These are phyloP conservation scores for Pseudorhiza aurosa DNA, from an alignment of 30 jellyfish, hydroid and myxozoan genomes.

Conservation along the genomic window DNA sequence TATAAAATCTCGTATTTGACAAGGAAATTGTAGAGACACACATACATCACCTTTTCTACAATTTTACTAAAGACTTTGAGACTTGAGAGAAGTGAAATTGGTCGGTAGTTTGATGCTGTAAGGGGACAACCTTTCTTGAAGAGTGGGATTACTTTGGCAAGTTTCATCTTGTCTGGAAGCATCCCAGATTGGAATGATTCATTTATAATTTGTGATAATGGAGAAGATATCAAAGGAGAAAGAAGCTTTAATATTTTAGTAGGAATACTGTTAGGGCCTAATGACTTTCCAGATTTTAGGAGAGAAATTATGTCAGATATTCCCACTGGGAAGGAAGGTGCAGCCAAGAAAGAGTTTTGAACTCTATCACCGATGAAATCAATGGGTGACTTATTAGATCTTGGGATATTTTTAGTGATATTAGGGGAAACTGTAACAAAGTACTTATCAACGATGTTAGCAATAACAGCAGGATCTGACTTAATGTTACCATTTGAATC, in stretches of 20 bases:
- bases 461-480: conserved; percentile 60
- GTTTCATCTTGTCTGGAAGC: conserved; percentile 54
- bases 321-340: conserved; percentile 65
- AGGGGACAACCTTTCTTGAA: conserved; percentile 65
- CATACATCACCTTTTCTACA: conserved; percentile 51
- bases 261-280: conserved; percentile 79
- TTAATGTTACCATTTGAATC: conserved; percentile 46
- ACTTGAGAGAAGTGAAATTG: conserved; percentile 74
- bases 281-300: conserved; percentile 70
- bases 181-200: conserved; percentile 63
- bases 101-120: conserved; percentile 62
- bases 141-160: conserved; percentile 71
- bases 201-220: conserved; percentile 67
- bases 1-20: conserved; percentile 30
- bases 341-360: conserved; percentile 40
- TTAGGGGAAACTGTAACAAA: conserved; percentile 55
- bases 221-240: conserved; percentile 50
- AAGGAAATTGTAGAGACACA: conserved; percentile 49
- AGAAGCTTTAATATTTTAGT: conserved; percentile 27
- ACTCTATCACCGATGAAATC: conserved; percentile 47
- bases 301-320: conserved; percentile 60
- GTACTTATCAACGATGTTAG: conserved; percentile 63
- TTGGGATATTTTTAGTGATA: conserved; percentile 46
- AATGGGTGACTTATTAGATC: conserved; percentile 32
- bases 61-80: conserved; percentile 61